A percentile compares a stretch with the other conserved stretches of the same genome.
Evolutionary conservation across 2,888 invertebrate genomes (phyloP).

Genomic region (Notodonta ziczac): DNA sequence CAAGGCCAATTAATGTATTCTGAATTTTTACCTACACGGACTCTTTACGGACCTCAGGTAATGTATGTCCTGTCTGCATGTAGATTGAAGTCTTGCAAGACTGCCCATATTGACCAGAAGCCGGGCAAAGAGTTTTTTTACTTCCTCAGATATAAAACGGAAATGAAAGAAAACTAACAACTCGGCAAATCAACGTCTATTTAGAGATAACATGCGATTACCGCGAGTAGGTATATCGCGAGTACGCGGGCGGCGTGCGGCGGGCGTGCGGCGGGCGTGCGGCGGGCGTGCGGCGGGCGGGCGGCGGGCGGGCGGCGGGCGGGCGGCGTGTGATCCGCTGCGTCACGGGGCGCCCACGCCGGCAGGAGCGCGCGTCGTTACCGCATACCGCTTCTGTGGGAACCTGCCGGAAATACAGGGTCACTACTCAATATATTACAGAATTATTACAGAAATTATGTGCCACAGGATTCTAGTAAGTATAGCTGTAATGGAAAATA

Average conservation of each 20-base stretch:
- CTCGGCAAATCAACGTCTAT: conserved; percentile 24
- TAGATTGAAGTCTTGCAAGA: too few relatives aligned
- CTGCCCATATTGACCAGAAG: too few relatives aligned
- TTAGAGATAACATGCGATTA: conserved; percentile 20
- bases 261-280: neutral
- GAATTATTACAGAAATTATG: too few relatives aligned
- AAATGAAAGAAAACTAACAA: conserved; percentile 23
- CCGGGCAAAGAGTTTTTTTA: too few relatives aligned
- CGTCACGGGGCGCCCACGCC: conserved; percentile 36
- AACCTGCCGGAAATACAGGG: conserved; percentile 10
- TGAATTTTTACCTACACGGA: too few relatives aligned
- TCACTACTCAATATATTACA: neutral
- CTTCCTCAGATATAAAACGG: neutral
- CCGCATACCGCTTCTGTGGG: conserved; percentile 19
- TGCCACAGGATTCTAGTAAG: too few relatives aligned
- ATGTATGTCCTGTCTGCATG: too few relatives aligned
- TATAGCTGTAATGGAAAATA: too few relatives aligned
- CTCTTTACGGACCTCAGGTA: too few relatives aligned
- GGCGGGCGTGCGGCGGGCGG: neutral
- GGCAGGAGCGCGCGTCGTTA: conserved; percentile 9
- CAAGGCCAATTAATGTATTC: too few relatives aligned
- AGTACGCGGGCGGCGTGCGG: too few relatives aligned
- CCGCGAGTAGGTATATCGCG: conserved; percentile 9
- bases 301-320: conserved; percentile 1
- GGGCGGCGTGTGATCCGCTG: conserved; percentile 59